phyloP scores from a whole-genome alignment of 2,797 vertebrate species.

The Rhodeus uyekii region DNA sequence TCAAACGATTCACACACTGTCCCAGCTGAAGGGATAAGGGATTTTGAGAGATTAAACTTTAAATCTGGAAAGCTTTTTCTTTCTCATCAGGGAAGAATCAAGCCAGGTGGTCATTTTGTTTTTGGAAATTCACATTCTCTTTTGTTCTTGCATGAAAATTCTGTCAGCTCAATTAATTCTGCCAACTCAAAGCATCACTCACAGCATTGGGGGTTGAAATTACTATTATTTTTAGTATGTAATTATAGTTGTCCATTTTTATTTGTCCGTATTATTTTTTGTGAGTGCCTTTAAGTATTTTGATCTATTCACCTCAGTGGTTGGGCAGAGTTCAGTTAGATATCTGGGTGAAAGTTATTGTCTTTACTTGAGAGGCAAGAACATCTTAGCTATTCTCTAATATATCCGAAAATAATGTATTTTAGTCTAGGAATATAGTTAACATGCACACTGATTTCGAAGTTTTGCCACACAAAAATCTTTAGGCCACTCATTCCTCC shows the following conservation, averaged over 20 bases:
- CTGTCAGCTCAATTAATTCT: background rate
- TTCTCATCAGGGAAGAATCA: conserved; percentile 13
- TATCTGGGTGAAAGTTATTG: no score
- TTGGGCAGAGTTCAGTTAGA: no score
- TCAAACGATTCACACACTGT: conserved; percentile 20
- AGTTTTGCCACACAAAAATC: background rate
- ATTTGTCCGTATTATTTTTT: no score
- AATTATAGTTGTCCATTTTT: background rate
- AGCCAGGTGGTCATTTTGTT: background rate
- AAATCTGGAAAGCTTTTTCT: conserved; percentile 16
- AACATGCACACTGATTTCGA: background rate
- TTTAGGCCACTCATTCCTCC: no score
- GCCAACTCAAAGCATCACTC: background rate
- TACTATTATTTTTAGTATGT: background rate
- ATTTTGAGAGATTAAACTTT: conserved; percentile 37
- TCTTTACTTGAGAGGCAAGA: background rate
- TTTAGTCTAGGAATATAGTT: background rate
- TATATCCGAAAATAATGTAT: background rate
- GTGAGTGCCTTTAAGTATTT: no score
- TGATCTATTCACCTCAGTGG: background rate
- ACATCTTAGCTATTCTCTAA: background rate
- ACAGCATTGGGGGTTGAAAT: background rate
- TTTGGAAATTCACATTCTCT: background rate
- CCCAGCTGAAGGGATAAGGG: conserved; percentile 29
- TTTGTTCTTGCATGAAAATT: background rate